phyloP scores from a whole-genome alignment of 2,113 vertebrate genomes.

The Scophthalmus maximus region DNA sequence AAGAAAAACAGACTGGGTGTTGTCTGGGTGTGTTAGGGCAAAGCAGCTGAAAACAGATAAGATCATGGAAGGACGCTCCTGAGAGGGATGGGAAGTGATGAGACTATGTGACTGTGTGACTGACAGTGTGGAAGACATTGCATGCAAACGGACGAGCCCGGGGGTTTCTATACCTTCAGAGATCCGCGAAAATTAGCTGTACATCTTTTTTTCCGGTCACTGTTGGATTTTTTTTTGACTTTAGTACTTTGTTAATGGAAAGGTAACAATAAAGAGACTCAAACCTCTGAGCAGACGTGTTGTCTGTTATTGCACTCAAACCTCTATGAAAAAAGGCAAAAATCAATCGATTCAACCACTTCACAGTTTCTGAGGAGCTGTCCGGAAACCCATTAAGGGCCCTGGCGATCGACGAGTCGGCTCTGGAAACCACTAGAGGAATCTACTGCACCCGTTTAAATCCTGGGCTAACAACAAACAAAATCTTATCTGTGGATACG shows the following conservation, averaged over 20 bases:
- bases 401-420: not conserved
- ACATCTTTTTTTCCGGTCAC: too few species aligned
- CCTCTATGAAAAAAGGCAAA: not conserved
- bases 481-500: not conserved
- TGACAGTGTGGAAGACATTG: not conserved
- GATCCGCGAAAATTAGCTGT: not conserved
- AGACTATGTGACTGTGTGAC: not conserved
- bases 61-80: conserved; percentile 7
- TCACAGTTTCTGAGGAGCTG: not conserved
- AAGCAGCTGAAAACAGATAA: conserved; percentile 15
- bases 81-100: not conserved
- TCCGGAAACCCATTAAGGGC: not conserved
- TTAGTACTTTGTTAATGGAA: not conserved
- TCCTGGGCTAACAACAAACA: not conserved
- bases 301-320: not conserved
- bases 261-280: not conserved
- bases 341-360: conserved; percentile 4
- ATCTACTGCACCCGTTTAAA: not conserved
- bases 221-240: too few species aligned
- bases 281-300: not conserved
- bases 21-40: conserved; percentile 15
- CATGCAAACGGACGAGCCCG: not conserved
- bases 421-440: not conserved
- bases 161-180: not conserved
- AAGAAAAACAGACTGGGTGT: not conserved